Base-by-base conservation (phyloP, 2,113 vertebrate genomes). In the mouse (Mus musculus) region DNA sequence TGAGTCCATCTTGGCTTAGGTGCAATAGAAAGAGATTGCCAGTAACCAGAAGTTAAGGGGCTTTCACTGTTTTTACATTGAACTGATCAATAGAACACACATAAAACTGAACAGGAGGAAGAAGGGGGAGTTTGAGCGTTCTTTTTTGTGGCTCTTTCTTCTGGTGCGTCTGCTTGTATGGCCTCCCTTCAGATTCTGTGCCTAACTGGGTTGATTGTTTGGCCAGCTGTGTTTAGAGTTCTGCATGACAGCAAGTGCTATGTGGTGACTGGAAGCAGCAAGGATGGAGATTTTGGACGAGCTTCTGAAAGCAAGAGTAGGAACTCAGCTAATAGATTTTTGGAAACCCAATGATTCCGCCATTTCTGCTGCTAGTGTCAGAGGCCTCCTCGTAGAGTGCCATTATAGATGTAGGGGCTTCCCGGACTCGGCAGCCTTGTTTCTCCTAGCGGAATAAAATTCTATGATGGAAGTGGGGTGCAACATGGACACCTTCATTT, bases 221-320 rank as follows among this genome's bases (percentile, higher is more conserved):
- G 92, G 5, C 69, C 95, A 28, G 56, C 80, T 96, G 9, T 93
- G 61, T 88, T 96, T 72, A 71, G 42, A 94, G 5, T 80, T 81
- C 11, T 33, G 0, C 52, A 78, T 28, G 81, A 96, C 7, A 80
- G 61, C 22, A 20, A 77, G 61, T 85, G 76, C 14, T 0, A 0
- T 5, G 3, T 61, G 3, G 20, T 81, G 17, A 22, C 46, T 72
- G 92, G 95, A 49, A 4, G n/a, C 9, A 59, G 52, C 9, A 76
- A 89, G 95, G 80, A 89, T 16, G 26, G 39, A 22, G 59, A 72
- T 63, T 71, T 28, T 33, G 33, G 90, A 28, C 75, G 33, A 14
- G n/a, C 49, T 93, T 82, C 78, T 8, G 46, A 86, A 88, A 39
- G 13, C 78, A 67, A 88, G 8, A 39, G 42, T 39, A 65, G 61